These are phyloP conservation scores for Papilio xuthus DNA, from an alignment of 1,140 invertebrate species.

Conservation along the genomic window DNA sequence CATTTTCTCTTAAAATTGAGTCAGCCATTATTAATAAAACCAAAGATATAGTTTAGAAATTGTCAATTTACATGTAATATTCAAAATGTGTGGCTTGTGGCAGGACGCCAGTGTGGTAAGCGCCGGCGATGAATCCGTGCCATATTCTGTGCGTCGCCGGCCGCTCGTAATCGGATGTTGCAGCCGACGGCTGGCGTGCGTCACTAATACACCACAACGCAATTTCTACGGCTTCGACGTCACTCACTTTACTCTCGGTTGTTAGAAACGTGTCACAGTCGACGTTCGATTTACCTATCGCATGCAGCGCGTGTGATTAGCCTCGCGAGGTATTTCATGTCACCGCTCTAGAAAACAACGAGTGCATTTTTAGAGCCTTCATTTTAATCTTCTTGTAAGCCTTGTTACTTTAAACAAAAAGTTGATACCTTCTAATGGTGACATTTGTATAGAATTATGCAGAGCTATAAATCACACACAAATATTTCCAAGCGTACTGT, in stretches of 20 bases:
- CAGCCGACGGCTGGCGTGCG: conserved; percentile 61
- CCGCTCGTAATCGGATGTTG: conserved; percentile 60
- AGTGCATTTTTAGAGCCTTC: background rate
- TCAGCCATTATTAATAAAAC: background rate
- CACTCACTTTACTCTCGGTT: conserved; percentile 35
- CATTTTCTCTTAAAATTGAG: background rate
- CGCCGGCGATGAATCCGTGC: conserved; percentile 46
- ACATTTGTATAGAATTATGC: background rate
- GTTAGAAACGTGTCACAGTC: conserved; percentile 33
- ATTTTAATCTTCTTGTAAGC: conserved; percentile 2
- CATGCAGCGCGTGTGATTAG: conserved; percentile 13
- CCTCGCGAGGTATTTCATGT: conserved; percentile 8
- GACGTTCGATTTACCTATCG: conserved; percentile 24
- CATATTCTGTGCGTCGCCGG: conserved; percentile 40
- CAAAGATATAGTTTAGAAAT: background rate
- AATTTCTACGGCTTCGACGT: conserved; percentile 49
- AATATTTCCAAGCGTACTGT: background rate
- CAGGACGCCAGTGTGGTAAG: conserved; percentile 68
- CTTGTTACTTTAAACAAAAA: background rate
- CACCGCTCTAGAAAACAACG: conserved; percentile 16
- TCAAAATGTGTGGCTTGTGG: conserved; percentile 56
- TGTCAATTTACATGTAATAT: background rate
- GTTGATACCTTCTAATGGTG: background rate
- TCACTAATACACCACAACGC: conserved; percentile 55
- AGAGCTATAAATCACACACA: background rate